phyloP scores from a whole-genome alignment of 2,888 invertebrate species.

The Hypsopygia costalis region DNA sequence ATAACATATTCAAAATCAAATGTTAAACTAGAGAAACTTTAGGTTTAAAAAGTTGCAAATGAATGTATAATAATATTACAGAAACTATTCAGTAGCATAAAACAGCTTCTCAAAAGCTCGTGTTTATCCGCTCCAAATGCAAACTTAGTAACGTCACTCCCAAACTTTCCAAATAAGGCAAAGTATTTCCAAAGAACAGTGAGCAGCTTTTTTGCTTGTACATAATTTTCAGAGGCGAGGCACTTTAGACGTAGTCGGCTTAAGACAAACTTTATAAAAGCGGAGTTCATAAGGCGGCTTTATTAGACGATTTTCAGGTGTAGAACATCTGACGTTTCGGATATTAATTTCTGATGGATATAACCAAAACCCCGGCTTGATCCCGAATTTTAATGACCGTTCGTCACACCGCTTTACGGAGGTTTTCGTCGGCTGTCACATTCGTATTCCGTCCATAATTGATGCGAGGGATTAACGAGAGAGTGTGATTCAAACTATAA shows the following conservation, averaged over 20 bases:
- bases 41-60: too few relatives aligned
- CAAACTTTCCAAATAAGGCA: conserved; percentile 2
- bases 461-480: conserved; percentile 48
- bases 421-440: conserved; percentile 39
- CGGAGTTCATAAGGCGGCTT: conserved; percentile 67
- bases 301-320: conserved; percentile 69
- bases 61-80: too few relatives aligned
- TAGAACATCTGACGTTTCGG: conserved; percentile 61
- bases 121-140: background rate
- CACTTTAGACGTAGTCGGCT: conserved; percentile 46
- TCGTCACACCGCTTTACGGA: conserved; percentile 24
- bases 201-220: conserved; percentile 28
- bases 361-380: conserved; percentile 38
- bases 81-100: too few relatives aligned
- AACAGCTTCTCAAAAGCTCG: too few relatives aligned
- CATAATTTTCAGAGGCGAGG: conserved; percentile 35
- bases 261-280: conserved; percentile 58
- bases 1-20: too few relatives aligned
- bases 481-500: conserved; percentile 53
- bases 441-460: conserved; percentile 53
- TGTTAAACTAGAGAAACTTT: too few relatives aligned
- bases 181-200: conserved; percentile 24
- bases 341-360: conserved; percentile 70
- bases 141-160: conserved; percentile 7
- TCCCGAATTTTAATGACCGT: conserved; percentile 51